Conservation (phyloP, 1,140 invertebrate species). For the Halictus rubicundus region DNA sequence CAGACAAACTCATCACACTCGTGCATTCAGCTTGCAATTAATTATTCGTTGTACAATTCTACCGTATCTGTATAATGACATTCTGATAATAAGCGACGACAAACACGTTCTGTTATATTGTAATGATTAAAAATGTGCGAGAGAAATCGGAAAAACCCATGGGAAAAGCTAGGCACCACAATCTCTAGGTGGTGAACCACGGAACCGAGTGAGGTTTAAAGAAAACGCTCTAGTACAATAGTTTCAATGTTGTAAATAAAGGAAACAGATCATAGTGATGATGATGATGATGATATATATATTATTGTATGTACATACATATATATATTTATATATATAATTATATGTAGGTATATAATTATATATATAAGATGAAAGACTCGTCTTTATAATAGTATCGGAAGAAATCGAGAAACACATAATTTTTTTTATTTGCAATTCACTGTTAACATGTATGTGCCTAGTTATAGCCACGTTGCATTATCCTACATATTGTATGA, state of each 20-base stretch:
- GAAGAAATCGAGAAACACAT: constrained; percentile 55
- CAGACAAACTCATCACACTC: not conserved
- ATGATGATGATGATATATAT: constrained; percentile 57
- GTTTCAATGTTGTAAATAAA: constrained; percentile 72
- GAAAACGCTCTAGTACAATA: constrained; percentile 59
- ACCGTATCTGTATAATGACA: constrained; percentile 60
- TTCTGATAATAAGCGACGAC: constrained; percentile 51
- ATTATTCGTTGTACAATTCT: constrained; percentile 68
- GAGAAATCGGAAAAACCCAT: not conserved
- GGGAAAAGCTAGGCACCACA: constrained; percentile 34
- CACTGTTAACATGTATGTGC: constrained; percentile 78
- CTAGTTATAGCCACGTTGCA: constrained; percentile 79
- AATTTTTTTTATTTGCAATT: constrained; percentile 76
- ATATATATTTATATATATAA: constrained; percentile 46
- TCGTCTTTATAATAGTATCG: constrained; percentile 65
- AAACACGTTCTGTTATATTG: constrained; percentile 61
- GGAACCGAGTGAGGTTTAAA: constrained; percentile 27
- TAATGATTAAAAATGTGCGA: constrained; percentile 9
- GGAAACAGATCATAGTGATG: constrained; percentile 53
- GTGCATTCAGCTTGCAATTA: constrained; percentile 41
- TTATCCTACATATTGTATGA: constrained; percentile 75
- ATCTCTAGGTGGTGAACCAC: constrained; percentile 9
- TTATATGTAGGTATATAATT: constrained; percentile 50
- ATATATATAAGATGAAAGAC: constrained; percentile 31
- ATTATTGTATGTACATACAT: constrained; percentile 52